phyloP scores from a whole-genome alignment of 2,113 vertebrate species.

The Perccottus glenii region DNA sequence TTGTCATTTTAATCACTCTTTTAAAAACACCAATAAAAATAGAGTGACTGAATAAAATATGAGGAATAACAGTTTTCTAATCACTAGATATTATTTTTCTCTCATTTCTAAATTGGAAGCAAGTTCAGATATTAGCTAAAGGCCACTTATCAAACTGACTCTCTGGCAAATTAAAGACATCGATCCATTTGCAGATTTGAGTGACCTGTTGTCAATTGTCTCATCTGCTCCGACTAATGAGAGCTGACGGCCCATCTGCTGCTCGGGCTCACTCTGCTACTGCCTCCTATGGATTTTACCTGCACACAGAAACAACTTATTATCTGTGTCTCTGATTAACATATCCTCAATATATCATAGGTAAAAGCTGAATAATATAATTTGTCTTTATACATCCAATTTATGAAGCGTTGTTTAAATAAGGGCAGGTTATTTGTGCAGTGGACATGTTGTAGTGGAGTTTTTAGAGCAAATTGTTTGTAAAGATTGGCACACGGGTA shows the following conservation, averaged over 20 bases:
- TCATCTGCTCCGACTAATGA: not conserved
- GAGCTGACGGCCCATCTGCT: not conserved
- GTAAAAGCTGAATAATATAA: not conserved
- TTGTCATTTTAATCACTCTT: conserved; percentile 3
- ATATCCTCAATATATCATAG: not conserved
- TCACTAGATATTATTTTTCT: too few species aligned
- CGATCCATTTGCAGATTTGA: not conserved
- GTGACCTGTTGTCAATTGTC: not conserved
- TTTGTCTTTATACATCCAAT: not conserved
- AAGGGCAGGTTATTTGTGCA: too few species aligned
- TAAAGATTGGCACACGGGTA: too few species aligned
- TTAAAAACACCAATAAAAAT: not conserved
- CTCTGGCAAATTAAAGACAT: not conserved
- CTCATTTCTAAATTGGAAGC: too few species aligned
- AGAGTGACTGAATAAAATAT: too few species aligned
- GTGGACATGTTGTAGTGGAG: too few species aligned
- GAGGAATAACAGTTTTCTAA: too few species aligned
- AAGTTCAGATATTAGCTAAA: too few species aligned
- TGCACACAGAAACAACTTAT: not conserved
- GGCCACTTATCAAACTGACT: not conserved
- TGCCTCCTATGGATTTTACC: too few species aligned
- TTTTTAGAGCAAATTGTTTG: too few species aligned
- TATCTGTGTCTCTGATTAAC: not conserved
- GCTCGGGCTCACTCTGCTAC: not conserved
- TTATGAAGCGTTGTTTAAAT: not conserved